Conservation (phyloP, 2,888 invertebrate genomes). For the Cataglyphis albicans region DNA sequence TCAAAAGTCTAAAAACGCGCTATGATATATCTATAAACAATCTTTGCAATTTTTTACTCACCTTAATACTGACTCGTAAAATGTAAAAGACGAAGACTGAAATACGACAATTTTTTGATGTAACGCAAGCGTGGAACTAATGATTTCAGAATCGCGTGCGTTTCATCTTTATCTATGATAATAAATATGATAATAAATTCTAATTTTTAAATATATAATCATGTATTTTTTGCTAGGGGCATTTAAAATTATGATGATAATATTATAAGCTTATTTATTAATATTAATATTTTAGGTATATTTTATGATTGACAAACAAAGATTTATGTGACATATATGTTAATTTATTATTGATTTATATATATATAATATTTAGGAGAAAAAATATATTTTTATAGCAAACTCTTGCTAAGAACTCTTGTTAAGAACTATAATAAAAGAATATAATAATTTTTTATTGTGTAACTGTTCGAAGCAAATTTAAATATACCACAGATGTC, state of each 20-base stretch:
- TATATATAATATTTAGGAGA: slow-evolving; percentile 19
- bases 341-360: slow-evolving; percentile 8
- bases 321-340: neutral
- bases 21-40: neutral
- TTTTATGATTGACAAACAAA: neutral
- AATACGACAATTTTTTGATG: neutral
- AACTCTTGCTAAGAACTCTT: slow-evolving; percentile 8
- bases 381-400: slow-evolving; percentile 34
- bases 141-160: slow-evolving; percentile 7
- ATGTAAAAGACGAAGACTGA: neutral
- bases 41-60: slow-evolving; percentile 14
- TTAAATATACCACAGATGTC: slow-evolving; percentile 67
- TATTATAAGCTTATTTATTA: slow-evolving; percentile 27
- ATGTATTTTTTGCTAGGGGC: neutral
- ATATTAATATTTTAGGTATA: neutral
- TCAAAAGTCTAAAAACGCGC: neutral
- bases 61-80: slow-evolving; percentile 68
- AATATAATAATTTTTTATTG: slow-evolving; percentile 21
- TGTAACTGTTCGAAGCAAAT: slow-evolving; percentile 65
- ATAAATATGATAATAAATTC: neutral
- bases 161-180: neutral
- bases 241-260: neutral
- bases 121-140: slow-evolving; percentile 23
- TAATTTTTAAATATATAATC: slow-evolving; percentile 15
- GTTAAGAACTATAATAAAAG: neutral